Conservation (phyloP, 2,113 vertebrate species). For the Pyrgilauda ruficollis region DNA sequence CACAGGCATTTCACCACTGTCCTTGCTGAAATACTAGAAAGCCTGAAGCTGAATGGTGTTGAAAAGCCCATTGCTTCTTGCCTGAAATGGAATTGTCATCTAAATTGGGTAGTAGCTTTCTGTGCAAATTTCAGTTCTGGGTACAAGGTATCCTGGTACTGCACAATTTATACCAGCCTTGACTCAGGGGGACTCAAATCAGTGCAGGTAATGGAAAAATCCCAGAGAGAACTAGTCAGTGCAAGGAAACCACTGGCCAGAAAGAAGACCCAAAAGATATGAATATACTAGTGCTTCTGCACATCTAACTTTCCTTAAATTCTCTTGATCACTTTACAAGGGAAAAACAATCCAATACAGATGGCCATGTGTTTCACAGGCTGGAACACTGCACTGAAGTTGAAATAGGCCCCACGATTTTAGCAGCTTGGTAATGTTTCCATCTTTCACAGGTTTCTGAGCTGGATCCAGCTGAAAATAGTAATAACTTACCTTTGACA, state of each 20-base stretch:
- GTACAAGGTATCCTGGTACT: background rate
- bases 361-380: fast-evolving
- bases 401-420: background rate
- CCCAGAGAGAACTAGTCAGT: background rate
- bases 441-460: background rate
- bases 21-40: background rate
- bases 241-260: background rate
- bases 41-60: background rate
- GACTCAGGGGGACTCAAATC: fast-evolving
- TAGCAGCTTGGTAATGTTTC: background rate
- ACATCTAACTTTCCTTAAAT: background rate
- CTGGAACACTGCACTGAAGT: background rate
- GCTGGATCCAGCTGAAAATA: background rate
- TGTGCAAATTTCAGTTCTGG: background rate
- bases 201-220: background rate
- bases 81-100: fast-evolving
- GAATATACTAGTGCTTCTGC: background rate
- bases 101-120: background rate
- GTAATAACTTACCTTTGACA: background rate
- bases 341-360: background rate
- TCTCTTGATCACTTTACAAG: background rate
- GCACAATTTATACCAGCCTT: background rate
- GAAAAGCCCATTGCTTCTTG: background rate
- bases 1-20: background rate
- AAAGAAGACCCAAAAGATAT: background rate